Evolutionary conservation across 2,113 vertebrate genomes (phyloP).

Genomic region (Trinectes maculatus): DNA sequence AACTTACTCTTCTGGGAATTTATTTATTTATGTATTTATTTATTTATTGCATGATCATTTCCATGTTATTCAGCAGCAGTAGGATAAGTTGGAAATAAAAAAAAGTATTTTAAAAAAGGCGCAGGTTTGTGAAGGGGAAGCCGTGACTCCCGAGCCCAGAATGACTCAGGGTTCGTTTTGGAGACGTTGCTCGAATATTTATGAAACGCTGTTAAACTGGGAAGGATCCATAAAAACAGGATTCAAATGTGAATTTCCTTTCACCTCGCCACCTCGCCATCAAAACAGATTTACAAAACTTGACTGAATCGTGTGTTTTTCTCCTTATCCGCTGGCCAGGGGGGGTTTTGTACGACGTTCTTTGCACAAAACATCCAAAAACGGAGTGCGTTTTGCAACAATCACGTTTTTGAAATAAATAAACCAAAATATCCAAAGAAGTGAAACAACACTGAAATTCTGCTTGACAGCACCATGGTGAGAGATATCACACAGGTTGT

Average conservation of each 20-base stretch:
- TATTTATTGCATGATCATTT: constrained; percentile 36
- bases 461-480: neutral
- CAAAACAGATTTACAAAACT: neutral
- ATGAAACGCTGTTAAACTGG: constrained; percentile 3
- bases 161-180: constrained; percentile 6
- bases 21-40: neutral
- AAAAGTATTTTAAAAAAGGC: constrained; percentile 2
- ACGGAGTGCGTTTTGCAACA: neutral
- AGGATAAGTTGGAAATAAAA: neutral
- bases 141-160: constrained; percentile 13
- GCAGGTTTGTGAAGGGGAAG: constrained; percentile 1
- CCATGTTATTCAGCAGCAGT: constrained; percentile 7
- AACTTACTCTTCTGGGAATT: constrained; percentile 30
- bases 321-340: neutral
- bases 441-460: neutral
- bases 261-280: neutral
- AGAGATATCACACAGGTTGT: neutral
- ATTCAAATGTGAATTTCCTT: constrained; percentile 6
- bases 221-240: neutral
- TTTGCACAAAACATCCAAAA: neutral
- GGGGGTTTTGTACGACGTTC: neutral
- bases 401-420: neutral
- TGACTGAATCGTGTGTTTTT: neutral
- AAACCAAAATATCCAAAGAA: no score
- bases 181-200: constrained; percentile 19